Evolutionary conservation across 2,113 vertebrate genomes (phyloP).

Genomic region (Maylandia zebra): DNA sequence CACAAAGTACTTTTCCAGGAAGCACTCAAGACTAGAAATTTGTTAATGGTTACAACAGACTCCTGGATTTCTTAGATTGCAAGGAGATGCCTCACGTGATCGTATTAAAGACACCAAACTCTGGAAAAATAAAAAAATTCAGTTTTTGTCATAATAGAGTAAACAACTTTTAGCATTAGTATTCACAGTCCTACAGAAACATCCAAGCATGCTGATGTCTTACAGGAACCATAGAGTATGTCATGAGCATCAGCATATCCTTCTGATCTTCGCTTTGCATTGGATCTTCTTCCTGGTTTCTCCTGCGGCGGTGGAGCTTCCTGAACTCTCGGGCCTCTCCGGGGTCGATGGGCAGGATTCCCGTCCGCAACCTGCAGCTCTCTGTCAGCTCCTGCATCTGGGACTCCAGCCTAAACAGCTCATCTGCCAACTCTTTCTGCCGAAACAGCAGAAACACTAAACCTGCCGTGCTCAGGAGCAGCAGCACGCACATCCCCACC

Average conservation of each 20-base stretch:
- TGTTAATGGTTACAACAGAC: slow-evolving; percentile 16
- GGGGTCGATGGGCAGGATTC: neutral
- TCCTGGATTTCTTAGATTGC: slow-evolving; percentile 7
- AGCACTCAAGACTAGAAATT: neutral
- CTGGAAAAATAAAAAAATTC: neutral
- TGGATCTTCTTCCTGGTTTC: slow-evolving; percentile 56
- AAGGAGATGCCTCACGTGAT: neutral
- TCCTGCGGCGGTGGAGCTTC: slow-evolving; percentile 62
- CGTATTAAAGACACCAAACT: neutral
- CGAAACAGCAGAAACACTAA: slow-evolving; percentile 71
- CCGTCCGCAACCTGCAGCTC: slow-evolving; percentile 7
- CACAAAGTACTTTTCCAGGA: neutral
- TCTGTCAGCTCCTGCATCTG: slow-evolving; percentile 42
- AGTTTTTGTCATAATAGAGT: neutral
- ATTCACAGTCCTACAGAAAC: neutral
- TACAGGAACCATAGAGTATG: slow-evolving; percentile 86
- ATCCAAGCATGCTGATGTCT: neutral
- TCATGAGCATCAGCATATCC: slow-evolving; percentile 79
- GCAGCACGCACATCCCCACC: slow-evolving; percentile 58
- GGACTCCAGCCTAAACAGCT: slow-evolving; percentile 67
- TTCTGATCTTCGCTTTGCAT: slow-evolving; percentile 31
- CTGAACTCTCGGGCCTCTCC: neutral
- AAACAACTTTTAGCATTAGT: neutral
- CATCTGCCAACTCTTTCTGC: slow-evolving; percentile 67
- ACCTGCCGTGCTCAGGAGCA: slow-evolving; percentile 68